phyloP scores from a whole-genome alignment of 1,140 invertebrate genomes.

The Sycophaga agraensis region DNA sequence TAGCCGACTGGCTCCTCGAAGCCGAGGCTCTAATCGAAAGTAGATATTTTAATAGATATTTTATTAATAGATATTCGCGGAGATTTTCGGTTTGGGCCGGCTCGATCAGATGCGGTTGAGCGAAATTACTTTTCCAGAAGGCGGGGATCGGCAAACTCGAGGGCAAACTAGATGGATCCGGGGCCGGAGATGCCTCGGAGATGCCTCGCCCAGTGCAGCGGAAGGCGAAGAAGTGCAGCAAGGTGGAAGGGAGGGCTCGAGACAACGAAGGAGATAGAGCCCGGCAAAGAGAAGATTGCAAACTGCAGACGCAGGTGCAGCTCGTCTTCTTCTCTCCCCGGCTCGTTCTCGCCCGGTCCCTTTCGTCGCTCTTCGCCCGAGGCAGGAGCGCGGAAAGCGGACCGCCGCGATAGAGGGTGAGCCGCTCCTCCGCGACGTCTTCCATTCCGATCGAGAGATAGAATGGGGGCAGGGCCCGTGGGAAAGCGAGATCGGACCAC shows the following conservation, averaged over 20 bases:
- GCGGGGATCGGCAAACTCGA: too few species aligned
- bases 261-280: constrained; percentile 13
- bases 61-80: too few species aligned
- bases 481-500: constrained; percentile 51
- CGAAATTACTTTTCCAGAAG: too few species aligned
- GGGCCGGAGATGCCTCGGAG: too few species aligned
- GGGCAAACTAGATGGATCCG: too few species aligned
- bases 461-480: constrained; percentile 52
- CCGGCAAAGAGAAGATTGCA: constrained; percentile 9
- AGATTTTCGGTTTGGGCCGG: too few species aligned
- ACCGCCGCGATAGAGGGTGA: neutral
- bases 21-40: too few species aligned
- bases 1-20: too few species aligned
- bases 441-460: constrained; percentile 55
- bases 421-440: constrained; percentile 33
- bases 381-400: neutral
- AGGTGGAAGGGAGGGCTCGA: constrained; percentile 26
- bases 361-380: neutral
- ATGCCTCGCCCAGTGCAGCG: too few species aligned
- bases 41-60: too few species aligned
- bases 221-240: neutral
- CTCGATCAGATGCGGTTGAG: too few species aligned
- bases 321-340: neutral
- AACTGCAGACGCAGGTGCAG: constrained; percentile 25
- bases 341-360: too few species aligned